These are phyloP conservation scores for Mallotus villosus DNA, from an alignment of 2,797 vertebrate genomes.

Conservation along the genomic window DNA sequence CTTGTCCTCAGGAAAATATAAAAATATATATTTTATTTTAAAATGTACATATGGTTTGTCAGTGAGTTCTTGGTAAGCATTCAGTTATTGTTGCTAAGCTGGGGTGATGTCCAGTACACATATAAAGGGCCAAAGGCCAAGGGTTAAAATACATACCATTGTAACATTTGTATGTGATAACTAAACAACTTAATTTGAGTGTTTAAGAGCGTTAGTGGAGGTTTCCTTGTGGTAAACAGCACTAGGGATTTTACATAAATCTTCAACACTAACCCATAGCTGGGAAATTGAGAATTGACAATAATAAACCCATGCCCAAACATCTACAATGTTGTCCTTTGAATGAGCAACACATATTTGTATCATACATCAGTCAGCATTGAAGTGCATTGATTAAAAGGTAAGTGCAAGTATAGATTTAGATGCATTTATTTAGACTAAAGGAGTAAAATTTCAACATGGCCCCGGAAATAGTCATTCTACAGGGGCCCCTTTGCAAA, in stretches of 20 bases:
- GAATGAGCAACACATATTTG: constrained; percentile 76
- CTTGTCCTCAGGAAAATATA: constrained; percentile 76
- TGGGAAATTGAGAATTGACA: constrained; percentile 51
- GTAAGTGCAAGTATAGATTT: constrained; percentile 81
- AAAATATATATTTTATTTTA: constrained; percentile 78
- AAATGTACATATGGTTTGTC: constrained; percentile 66
- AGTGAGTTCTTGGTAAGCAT: constrained; percentile 57
- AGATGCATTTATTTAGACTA: constrained; percentile 78
- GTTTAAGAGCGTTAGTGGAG: constrained; percentile 37
- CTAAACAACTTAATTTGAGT: constrained; percentile 32
- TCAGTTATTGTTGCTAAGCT: constrained; percentile 47
- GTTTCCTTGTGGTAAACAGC: constrained; percentile 39
- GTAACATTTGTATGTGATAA: constrained; percentile 35
- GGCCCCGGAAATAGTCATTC: constrained; percentile 69
- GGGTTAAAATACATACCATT: constrained; percentile 55
- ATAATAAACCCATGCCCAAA: constrained; percentile 73
- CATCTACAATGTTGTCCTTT: constrained; percentile 70
- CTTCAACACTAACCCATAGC: constrained; percentile 54
- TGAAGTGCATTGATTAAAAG: constrained; percentile 82
- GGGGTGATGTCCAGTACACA: constrained; percentile 59
- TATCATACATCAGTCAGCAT: constrained; percentile 76
- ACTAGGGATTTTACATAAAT: constrained; percentile 46
- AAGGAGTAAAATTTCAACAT: constrained; percentile 71
- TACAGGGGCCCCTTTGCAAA: constrained; percentile 68
- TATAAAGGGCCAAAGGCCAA: constrained; percentile 50